These are phyloP conservation scores for Elmis aenea DNA, from an alignment of 2,888 invertebrate species.

Conservation along the genomic window DNA sequence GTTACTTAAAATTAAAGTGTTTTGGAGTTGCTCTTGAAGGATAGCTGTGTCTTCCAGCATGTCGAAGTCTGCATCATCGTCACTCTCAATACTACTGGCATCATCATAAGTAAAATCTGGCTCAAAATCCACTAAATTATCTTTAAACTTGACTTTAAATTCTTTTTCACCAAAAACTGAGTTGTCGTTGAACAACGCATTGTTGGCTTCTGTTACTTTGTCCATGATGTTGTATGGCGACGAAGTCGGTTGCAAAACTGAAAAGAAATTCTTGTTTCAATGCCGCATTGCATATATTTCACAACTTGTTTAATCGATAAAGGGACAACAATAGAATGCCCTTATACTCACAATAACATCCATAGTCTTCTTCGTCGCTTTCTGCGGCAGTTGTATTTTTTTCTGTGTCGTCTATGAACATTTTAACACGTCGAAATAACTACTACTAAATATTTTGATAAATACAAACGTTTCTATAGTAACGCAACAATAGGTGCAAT, in stretches of 20 bases:
- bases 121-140: constrained; percentile 50
- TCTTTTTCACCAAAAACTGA: constrained; percentile 24
- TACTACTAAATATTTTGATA: too few relatives aligned
- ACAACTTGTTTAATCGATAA: constrained; percentile 10
- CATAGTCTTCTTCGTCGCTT: constrained; percentile 29
- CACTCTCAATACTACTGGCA: constrained; percentile 44
- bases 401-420: constrained; percentile 2
- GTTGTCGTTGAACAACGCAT: constrained; percentile 44
- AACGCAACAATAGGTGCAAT: too few relatives aligned
- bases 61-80: constrained; percentile 30
- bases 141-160: constrained; percentile 48
- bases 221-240: constrained; percentile 53
- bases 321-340: constrained; percentile 1
- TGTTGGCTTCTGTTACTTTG: constrained; percentile 52
- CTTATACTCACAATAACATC: constrained; percentile 31
- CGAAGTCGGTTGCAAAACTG: constrained; percentile 48
- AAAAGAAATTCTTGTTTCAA: constrained; percentile 18
- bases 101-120: constrained; percentile 46
- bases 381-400: constrained; percentile 4
- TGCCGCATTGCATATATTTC: too few relatives aligned
- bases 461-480: too few relatives aligned
- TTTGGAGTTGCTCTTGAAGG: constrained; percentile 10
- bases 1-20: constrained; percentile 9
- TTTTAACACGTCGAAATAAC: too few relatives aligned
- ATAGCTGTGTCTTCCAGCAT: constrained; percentile 12